These are phyloP conservation scores for Nemotelus nigrinus DNA, from an alignment of 2,888 invertebrate species.

Conservation along the genomic window DNA sequence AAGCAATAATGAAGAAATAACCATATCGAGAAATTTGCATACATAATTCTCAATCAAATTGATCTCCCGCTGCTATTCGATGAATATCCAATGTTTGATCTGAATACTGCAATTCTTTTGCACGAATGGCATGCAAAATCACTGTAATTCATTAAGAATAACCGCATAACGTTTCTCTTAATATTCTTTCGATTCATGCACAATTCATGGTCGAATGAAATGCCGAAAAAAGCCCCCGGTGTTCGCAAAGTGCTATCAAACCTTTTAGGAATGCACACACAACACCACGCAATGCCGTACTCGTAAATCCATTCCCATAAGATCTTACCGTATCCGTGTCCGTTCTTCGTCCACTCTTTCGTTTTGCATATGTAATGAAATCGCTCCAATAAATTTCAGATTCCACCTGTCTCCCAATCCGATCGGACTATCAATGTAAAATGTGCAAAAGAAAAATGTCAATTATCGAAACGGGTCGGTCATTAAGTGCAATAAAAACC, in stretches of 20 bases:
- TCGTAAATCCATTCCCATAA: neutral
- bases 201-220: too few species aligned
- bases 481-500: constrained; percentile 31
- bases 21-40: too few species aligned
- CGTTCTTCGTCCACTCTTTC: neutral
- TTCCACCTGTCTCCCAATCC: constrained; percentile 27
- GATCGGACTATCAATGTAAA: neutral
- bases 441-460: constrained; percentile 28
- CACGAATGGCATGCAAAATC: too few species aligned
- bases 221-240: neutral
- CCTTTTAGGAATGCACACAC: neutral
- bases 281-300: too few species aligned
- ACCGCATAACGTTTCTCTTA: too few species aligned
- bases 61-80: too few species aligned
- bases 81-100: too few species aligned
- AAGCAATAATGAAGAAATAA: too few species aligned
- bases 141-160: too few species aligned
- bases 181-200: too few species aligned
- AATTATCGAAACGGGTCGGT: constrained; percentile 30
- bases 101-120: too few species aligned
- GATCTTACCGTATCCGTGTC: neutral
- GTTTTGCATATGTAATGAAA: neutral
- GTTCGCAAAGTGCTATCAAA: neutral
- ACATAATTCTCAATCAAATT: too few species aligned
- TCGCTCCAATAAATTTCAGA: constrained; percentile 10